Evolutionary conservation across 2,797 vertebrate species (phyloP).

Genomic region (Vultur gryphus): DNA sequence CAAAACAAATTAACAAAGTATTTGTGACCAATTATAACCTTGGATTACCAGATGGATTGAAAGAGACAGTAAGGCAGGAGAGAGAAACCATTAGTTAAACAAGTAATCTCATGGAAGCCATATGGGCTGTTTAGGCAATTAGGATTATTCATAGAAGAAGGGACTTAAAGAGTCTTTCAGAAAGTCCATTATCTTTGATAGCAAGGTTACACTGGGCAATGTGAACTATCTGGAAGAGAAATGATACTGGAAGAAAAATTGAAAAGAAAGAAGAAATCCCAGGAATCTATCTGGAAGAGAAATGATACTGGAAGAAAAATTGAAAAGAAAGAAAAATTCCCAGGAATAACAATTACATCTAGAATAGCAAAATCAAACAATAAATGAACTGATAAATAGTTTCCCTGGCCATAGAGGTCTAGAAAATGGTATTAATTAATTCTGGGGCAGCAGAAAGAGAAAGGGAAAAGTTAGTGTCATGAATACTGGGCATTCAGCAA

Average conservation of each 20-base stretch:
- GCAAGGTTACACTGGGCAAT: constrained; percentile 15
- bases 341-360: background rate
- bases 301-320: background rate
- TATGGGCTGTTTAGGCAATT: constrained; percentile 49
- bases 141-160: constrained; percentile 49
- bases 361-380: background rate
- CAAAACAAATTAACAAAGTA: background rate
- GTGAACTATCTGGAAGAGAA: background rate
- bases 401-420: background rate
- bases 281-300: background rate
- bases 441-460: background rate
- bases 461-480: background rate
- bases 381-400: background rate
- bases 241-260: background rate
- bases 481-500: background rate
- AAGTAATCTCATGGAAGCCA: constrained; percentile 50
- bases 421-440: background rate
- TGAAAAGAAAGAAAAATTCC: background rate
- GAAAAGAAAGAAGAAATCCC: background rate
- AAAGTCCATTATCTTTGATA: constrained; percentile 41
- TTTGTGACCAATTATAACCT: constrained; percentile 25
- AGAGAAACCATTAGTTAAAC: constrained; percentile 42
- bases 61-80: constrained; percentile 35
- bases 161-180: constrained; percentile 16
- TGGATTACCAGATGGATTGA: constrained; percentile 33